Evolutionary conservation across 2,113 vertebrate genomes (phyloP), one percentile per base, ranked within the genome.

Genomic region (Calidris pugnax): DNA sequence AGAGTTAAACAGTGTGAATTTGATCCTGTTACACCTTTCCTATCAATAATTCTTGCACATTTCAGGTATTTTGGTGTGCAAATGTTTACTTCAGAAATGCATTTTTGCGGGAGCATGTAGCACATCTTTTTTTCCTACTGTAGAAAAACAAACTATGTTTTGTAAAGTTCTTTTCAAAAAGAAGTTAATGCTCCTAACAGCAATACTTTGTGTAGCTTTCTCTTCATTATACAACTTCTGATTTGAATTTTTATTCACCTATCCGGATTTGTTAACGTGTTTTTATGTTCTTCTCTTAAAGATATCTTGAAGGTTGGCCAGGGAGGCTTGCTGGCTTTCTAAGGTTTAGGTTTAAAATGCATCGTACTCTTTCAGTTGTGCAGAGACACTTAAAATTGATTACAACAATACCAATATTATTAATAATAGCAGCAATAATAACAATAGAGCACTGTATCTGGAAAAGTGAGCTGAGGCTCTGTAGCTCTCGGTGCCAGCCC

Each of bases 1-100:
- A 67, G 56, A 89, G 79, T 93, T 91, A 76, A 81, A 56, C 57
- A 85, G 67, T 69, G 66, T 77, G 79, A 68, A 92, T 90, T 64
- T 56, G 69, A 90, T 94, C 60, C n/a, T 90, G 56, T 79, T 89
- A 30, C 39, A 87, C 47, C 39, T 86, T 45, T 94, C 33, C 56
- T 91, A 62, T 85, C 77, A 62, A 55, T 77, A 86, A 23, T 12
- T 6, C 51, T 86, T 37, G n/a, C 41, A 64, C 26, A 85, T 76
- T 73, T 74, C 30, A 63, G 27, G 14, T 53, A 55, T 95, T 91
- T 32, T 47, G 39, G 45, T 71, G 45, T 45, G 47, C 27, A 45
- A 60, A 50, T 7, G 11, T 72, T 74, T 66, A 32, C 33, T 68
- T 87, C 10, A n/a, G 51, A 66, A 66, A 45, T 37, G 17, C 21